Conservation (phyloP, 2,113 vertebrate species). For the Noctilio leporinus region DNA sequence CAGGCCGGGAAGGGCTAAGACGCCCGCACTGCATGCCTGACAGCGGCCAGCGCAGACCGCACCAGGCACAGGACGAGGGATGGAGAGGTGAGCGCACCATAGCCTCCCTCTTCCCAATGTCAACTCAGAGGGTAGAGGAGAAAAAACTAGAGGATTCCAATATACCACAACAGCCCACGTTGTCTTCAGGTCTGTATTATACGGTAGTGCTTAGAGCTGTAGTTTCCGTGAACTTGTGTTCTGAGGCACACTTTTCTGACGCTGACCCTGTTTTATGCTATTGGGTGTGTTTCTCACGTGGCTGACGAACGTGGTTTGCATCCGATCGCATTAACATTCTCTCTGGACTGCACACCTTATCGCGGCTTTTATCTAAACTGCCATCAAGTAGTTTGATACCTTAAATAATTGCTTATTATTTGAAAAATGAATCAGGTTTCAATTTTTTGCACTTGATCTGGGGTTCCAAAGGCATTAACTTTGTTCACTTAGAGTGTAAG, state of each 20-base stretch:
- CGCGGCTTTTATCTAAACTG: background rate
- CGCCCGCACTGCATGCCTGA: accelerated
- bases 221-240: background rate
- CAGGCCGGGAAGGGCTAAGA: no score
- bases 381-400: background rate
- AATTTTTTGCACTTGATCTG: background rate
- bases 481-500: background rate
- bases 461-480: background rate
- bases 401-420: background rate
- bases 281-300: background rate
- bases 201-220: background rate
- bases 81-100: background rate
- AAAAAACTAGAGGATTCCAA: background rate
- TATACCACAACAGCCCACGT: background rate
- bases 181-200: background rate
- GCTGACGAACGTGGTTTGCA: background rate
- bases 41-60: background rate
- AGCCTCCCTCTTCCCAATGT: background rate
- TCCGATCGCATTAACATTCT: background rate
- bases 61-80: background rate
- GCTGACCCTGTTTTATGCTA: background rate
- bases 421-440: background rate
- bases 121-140: background rate
- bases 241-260: background rate
- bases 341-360: background rate